Conservation (phyloP, 2,797 vertebrate species). For the Menidia menidia region DNA sequence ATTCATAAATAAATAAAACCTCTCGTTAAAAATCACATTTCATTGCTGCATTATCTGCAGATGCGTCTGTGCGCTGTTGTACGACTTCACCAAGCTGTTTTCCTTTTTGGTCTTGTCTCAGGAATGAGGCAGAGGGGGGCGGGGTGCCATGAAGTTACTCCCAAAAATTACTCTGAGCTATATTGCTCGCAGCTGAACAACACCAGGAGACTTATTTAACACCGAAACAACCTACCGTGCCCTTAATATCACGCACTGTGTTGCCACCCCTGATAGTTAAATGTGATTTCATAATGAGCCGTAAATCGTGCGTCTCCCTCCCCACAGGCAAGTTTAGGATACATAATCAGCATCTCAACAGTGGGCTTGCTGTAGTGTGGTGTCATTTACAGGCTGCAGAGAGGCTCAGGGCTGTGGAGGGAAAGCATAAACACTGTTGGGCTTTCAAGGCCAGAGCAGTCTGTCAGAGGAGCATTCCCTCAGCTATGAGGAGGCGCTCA, state of each 20-base stretch:
- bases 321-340: constrained; percentile 11
- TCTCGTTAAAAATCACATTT: background rate
- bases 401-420: constrained; percentile 22
- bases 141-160: constrained; percentile 47
- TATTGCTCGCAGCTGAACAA: constrained; percentile 36
- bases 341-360: constrained; percentile 16
- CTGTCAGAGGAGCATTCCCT: constrained; percentile 30
- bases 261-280: constrained; percentile 12
- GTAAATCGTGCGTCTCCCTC: constrained; percentile 21
- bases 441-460: constrained; percentile 37
- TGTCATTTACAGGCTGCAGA: constrained; percentile 23
- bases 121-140: constrained; percentile 44
- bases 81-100: constrained; percentile 5
- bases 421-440: constrained; percentile 34
- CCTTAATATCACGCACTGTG: background rate
- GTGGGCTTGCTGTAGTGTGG: constrained; percentile 22
- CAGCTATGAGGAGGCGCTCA: constrained; percentile 41
- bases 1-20: background rate
- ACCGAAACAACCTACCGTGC: background rate
- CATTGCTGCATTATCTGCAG: constrained; percentile 11
- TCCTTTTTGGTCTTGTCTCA: constrained; percentile 40
- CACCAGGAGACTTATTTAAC: background rate
- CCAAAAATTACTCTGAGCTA: constrained; percentile 39
- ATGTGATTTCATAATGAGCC: constrained; percentile 18
- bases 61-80: constrained; percentile 5